Evolutionary conservation across 1,140 invertebrate species (phyloP).

Genomic region (Asbolus verrucosus): DNA sequence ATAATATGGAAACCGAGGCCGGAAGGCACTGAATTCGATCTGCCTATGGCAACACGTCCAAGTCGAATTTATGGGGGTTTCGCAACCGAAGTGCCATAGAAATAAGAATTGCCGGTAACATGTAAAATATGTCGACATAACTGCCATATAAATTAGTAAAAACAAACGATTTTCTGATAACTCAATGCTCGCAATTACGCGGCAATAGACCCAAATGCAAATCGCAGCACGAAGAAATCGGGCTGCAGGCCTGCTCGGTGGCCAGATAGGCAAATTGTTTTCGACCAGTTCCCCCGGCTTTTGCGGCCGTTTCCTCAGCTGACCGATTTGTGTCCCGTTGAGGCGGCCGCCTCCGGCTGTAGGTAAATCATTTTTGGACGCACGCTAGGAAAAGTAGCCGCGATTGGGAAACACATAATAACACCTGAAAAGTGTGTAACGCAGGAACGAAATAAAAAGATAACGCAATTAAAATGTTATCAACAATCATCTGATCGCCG

Average conservation of each 20-base stretch:
- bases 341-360: neutral
- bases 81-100: too few species aligned
- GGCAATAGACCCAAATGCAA: constrained; percentile 54
- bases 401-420: constrained; percentile 39
- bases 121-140: constrained; percentile 55
- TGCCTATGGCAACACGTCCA: too few species aligned
- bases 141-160: constrained; percentile 55
- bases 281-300: neutral
- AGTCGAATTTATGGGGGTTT: too few species aligned
- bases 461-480: constrained; percentile 43
- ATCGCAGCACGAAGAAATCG: constrained; percentile 53
- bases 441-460: constrained; percentile 33
- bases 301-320: neutral
- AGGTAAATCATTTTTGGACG: constrained; percentile 9
- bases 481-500: constrained; percentile 40
- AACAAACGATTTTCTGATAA: constrained; percentile 58
- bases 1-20: too few species aligned
- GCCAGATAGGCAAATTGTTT: constrained; percentile 8
- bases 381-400: neutral
- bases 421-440: constrained; percentile 32
- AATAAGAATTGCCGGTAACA: constrained; percentile 7
- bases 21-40: too few species aligned
- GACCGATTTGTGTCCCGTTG: too few species aligned
- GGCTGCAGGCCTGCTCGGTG: constrained; percentile 27
- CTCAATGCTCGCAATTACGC: constrained; percentile 55